phyloP scores from a whole-genome alignment of 1,140 invertebrate species.

The Drosophila pandora region DNA sequence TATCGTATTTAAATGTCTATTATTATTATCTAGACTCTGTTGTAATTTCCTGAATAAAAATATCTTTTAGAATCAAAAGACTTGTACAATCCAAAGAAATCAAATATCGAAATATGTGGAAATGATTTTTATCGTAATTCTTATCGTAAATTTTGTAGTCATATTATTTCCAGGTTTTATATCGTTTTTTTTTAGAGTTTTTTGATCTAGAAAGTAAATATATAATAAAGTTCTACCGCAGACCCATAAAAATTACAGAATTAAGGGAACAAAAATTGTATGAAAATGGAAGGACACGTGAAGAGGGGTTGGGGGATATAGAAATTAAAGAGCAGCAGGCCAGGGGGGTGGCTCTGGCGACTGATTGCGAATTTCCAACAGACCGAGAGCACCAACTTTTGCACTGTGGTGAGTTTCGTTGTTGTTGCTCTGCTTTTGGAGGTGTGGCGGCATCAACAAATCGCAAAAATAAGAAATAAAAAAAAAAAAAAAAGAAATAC shows the following conservation, averaged over 20 bases:
- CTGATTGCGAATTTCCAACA: constrained; percentile 2
- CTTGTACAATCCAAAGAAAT: too few relatives aligned
- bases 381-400: constrained; percentile 6
- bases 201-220: too few relatives aligned
- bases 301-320: constrained; percentile 1
- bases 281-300: not conserved
- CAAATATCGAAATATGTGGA: too few relatives aligned
- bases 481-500: not conserved
- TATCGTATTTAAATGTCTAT: too few relatives aligned
- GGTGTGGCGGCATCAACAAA: constrained; percentile 58
- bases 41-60: too few relatives aligned
- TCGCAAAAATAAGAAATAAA: not conserved
- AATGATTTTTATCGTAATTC: too few relatives aligned
- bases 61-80: too few relatives aligned
- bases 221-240: too few relatives aligned
- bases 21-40: too few relatives aligned
- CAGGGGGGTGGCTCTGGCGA: not conserved
- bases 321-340: not conserved
- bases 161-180: too few relatives aligned
- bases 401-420: constrained; percentile 51
- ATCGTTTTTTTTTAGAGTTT: too few relatives aligned
- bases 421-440: constrained; percentile 45
- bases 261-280: not conserved
- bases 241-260: not conserved
- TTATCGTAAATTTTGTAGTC: too few relatives aligned